Conservation (phyloP, 2,888 invertebrate genomes). For the Drosophila sordidula region DNA sequence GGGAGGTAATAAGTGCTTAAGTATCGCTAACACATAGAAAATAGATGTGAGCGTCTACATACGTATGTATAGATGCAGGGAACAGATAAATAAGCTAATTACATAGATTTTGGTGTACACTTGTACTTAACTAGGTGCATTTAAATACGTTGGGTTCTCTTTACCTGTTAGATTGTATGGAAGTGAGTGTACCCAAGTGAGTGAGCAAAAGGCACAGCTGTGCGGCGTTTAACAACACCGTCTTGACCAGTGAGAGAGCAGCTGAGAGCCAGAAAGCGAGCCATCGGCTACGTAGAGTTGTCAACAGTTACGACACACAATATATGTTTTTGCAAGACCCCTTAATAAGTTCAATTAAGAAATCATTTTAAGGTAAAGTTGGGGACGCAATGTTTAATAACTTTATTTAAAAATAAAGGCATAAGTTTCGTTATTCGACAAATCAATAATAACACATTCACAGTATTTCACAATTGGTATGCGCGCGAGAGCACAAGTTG, state of each 20-base stretch:
- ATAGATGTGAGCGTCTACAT: slow-evolving; percentile 3
- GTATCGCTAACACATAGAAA: slow-evolving; percentile 31
- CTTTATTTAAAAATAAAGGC: not conserved
- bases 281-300: slow-evolving; percentile 42
- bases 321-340: not conserved
- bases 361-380: not conserved
- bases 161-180: slow-evolving; percentile 25
- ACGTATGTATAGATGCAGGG: not conserved
- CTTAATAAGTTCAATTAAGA: not conserved
- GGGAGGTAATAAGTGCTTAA: slow-evolving; percentile 10
- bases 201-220: slow-evolving; percentile 57
- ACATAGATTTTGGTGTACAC: slow-evolving; percentile 1
- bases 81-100: not conserved
- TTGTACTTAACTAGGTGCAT: slow-evolving; percentile 20
- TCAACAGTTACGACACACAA: slow-evolving; percentile 1
- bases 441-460: not conserved
- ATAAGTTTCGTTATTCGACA: not conserved
- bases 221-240: slow-evolving; percentile 62
- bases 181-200: slow-evolving; percentile 21
- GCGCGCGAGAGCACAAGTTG: not conserved
- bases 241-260: slow-evolving; percentile 15
- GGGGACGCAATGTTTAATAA: not conserved
- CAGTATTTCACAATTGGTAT: not conserved
- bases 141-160: slow-evolving; percentile 35
- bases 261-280: slow-evolving; percentile 15